phyloP scores from a whole-genome alignment of 1,140 invertebrate genomes.

The Pseudoatta argentina region DNA sequence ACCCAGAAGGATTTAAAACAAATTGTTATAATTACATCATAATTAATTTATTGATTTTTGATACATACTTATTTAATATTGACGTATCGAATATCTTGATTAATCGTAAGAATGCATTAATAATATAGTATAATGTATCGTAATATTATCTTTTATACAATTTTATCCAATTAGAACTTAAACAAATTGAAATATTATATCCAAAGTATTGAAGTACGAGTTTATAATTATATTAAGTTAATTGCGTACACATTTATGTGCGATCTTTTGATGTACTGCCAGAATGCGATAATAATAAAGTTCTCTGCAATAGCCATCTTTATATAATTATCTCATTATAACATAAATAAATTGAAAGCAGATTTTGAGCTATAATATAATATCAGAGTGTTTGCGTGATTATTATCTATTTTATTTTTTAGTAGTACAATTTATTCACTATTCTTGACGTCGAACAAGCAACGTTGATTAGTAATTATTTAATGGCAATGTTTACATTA shows the following conservation, averaged over 20 bases:
- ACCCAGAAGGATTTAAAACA: neutral
- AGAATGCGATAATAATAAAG: conserved; percentile 11
- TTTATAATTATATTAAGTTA: conserved; percentile 19
- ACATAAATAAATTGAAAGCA: neutral
- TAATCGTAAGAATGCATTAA: neutral
- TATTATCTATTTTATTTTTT: neutral
- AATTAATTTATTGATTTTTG: conserved; percentile 28
- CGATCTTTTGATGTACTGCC: neutral
- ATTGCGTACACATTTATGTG: neutral
- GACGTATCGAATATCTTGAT: neutral
- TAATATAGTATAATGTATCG: neutral
- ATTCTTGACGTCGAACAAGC: conserved; percentile 9
- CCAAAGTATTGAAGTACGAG: neutral
- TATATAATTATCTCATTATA: neutral
- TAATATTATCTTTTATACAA: neutral
- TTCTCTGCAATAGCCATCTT: neutral
- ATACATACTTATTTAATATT: neutral
- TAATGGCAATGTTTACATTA: conserved; percentile 8
- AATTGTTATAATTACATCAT: neutral
- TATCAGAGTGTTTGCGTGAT: neutral
- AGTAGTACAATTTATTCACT: neutral
- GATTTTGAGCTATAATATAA: neutral
- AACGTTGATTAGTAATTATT: conserved; percentile 43
- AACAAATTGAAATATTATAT: conserved; percentile 3
- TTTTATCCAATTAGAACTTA: neutral